Evolutionary conservation across 2,888 invertebrate genomes (phyloP), one percentile per base, ranked within the genome.

Genomic region (Tridacna gigas): DNA sequence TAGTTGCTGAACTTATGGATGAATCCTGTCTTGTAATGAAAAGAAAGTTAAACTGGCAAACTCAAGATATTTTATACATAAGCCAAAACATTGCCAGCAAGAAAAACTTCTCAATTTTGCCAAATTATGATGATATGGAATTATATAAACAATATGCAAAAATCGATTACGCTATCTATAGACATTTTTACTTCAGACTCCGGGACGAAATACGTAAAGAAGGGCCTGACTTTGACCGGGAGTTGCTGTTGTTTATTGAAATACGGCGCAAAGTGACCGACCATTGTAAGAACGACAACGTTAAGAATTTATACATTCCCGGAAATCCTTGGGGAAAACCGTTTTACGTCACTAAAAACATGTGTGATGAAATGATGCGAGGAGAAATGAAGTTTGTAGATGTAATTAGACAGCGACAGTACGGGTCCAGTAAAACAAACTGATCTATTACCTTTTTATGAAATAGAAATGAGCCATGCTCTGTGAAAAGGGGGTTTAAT

Each of bases 1-100:
- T 91, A 9, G 84, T 91, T 12, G 86, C 86, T 0, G 91, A 91
- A 51, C 81, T 88, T 63, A 88, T 90, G 80, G 89, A 91, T 48
- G 91, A 91, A 79, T 91, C 91, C 0, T 26, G 91, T 1, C 76
- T 91, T 22, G 69, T 91, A 0, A 79, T 91, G 79, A 84, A 87
- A 37, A 80, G 91, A 26, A 61, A 77, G 0, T 48, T 91, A 2
- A 73, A 78, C 12, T 91, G 91, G 91, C 26, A 80, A 11, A 80
- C 89, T 3, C 75, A 85, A 66, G 91, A 91, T 60, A 80, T 91
- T 25, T n/a, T 91, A 2, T 91, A 85, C 60, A 48, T 89, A 13
- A 77, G 77, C 15, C 63, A 73, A 65, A 86, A 86, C 66, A 76
- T 86, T 25, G 83, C 86, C 9, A n/a, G 60, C 3, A 80, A 81